These are phyloP conservation scores for Eurystomus gularis DNA, from an alignment of 2,113 vertebrate genomes.

Conservation along the genomic window DNA sequence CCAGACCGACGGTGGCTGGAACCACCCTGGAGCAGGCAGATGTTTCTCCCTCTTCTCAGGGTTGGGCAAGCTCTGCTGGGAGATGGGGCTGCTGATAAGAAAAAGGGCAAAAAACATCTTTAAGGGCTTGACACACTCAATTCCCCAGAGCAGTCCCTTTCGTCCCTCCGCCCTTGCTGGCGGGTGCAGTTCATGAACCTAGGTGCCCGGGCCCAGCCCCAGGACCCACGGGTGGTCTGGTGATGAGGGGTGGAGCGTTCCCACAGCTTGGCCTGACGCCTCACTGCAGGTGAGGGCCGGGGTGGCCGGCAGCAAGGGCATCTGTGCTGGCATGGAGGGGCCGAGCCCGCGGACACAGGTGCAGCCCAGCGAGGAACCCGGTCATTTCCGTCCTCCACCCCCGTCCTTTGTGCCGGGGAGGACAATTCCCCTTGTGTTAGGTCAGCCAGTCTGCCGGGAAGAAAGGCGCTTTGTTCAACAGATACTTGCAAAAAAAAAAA, in stretches of 20 bases:
- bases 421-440: constrained; percentile 7
- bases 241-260: neutral
- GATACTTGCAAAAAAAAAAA: neutral
- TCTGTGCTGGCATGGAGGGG: neutral
- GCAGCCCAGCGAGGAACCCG: constrained; percentile 20
- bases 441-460: neutral
- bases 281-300: neutral
- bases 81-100: constrained; percentile 68
- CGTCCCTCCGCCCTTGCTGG: neutral
- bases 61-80: constrained; percentile 70
- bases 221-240: neutral
- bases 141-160: neutral
- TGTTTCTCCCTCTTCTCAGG: neutral
- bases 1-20: accelerated
- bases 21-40: neutral
- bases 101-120: constrained; percentile 16
- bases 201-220: constrained; percentile 68
- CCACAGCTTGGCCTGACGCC: neutral
- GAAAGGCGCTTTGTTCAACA: neutral
- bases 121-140: neutral
- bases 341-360: constrained; percentile 42
- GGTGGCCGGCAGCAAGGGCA: constrained; percentile 11
- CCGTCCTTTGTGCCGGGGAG: neutral
- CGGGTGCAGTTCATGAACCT: neutral
- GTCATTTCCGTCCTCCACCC: neutral